phyloP scores from a whole-genome alignment of 1,140 invertebrate species.

The Halictus rubicundus region DNA sequence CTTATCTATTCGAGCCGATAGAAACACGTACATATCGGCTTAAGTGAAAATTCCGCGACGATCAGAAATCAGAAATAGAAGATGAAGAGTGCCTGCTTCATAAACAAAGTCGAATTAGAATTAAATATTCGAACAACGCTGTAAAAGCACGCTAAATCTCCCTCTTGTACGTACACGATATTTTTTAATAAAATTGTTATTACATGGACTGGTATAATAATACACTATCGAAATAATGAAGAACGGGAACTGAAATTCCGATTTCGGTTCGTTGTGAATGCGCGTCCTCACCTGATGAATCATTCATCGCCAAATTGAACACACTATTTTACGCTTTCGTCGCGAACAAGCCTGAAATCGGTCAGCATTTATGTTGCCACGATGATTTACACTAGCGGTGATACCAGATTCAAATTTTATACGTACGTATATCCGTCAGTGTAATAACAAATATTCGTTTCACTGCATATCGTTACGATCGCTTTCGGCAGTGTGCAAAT shows the following conservation, averaged over 20 bases:
- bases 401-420: no score
- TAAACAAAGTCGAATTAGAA: no score
- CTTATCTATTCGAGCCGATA: neutral
- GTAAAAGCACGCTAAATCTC: no score
- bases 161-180: neutral
- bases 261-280: neutral
- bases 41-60: neutral
- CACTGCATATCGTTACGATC: no score
- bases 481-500: no score
- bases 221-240: no score
- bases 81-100: neutral
- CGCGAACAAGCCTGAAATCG: neutral
- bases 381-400: neutral
- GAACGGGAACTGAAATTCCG: conserved; percentile 4
- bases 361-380: neutral
- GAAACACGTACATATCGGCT: neutral
- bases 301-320: neutral
- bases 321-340: neutral
- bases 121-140: no score
- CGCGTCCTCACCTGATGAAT: conserved; percentile 11
- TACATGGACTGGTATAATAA: no score
- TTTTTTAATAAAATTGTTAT: neutral
- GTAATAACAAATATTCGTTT: no score
- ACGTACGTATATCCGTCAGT: no score
- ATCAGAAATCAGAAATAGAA: neutral